Conservation (phyloP, 2,888 invertebrate genomes). For the Nemotelus nigrinus region DNA sequence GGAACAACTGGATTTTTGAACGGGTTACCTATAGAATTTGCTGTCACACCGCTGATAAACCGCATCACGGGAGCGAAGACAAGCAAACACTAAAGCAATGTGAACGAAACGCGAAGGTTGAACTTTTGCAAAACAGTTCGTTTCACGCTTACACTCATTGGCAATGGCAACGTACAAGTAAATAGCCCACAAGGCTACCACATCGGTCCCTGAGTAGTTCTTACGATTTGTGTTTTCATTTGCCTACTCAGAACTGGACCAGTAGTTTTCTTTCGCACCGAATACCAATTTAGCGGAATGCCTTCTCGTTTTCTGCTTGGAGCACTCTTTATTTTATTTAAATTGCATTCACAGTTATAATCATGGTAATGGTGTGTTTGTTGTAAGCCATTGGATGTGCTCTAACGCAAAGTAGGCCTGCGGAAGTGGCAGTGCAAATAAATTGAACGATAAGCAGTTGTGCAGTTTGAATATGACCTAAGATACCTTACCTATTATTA, state of each 20-base stretch:
- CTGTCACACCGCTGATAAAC: slow-evolving; percentile 13
- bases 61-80: not conserved
- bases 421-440: slow-evolving; percentile 9
- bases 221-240: not conserved
- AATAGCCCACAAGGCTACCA: slow-evolving; percentile 23
- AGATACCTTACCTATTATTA: no score
- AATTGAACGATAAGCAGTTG: not conserved
- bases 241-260: not conserved
- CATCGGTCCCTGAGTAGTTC: not conserved
- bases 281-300: not conserved
- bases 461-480: no score
- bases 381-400: slow-evolving; percentile 9
- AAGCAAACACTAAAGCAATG: not conserved
- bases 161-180: not conserved
- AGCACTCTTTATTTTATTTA: slow-evolving; percentile 9
- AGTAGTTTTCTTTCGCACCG: not conserved
- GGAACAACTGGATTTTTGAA: slow-evolving; percentile 34
- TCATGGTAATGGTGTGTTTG: slow-evolving; percentile 19
- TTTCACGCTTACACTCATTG: not conserved
- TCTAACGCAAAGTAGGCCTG: slow-evolving; percentile 23
- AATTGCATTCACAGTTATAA: slow-evolving; percentile 41
- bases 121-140: not conserved
- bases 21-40: slow-evolving; percentile 13
- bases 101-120: slow-evolving; percentile 5
- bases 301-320: slow-evolving; percentile 14